A percentile compares a stretch with the other conserved stretches of the same genome.
phyloP scores from a whole-genome alignment of 2,888 invertebrate species.

The Pheosia gnoma region DNA sequence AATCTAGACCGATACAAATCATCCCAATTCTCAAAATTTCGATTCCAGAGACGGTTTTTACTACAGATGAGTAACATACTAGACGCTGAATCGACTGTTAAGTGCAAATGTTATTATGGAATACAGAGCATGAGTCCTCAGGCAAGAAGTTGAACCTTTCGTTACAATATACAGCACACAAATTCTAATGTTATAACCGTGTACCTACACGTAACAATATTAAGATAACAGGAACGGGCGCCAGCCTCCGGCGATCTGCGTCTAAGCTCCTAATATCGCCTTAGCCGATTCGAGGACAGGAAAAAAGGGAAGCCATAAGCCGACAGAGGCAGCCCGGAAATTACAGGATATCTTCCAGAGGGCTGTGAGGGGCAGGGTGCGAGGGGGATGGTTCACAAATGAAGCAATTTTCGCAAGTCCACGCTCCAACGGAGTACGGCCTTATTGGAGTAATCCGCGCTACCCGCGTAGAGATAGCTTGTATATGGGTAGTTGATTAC shows the following conservation, averaged over 20 bases:
- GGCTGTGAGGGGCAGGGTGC: background rate
- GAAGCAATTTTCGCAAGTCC: conserved; percentile 40
- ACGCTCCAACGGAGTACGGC: conserved; percentile 33
- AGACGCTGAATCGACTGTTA: too few relatives aligned
- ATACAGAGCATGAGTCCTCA: too few relatives aligned
- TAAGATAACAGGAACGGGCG: conserved; percentile 36
- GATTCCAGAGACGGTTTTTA: too few relatives aligned
- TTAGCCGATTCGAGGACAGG: conserved; percentile 35
- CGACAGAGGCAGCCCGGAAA: conserved; percentile 41
- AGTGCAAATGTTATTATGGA: too few relatives aligned
- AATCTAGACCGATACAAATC: too few relatives aligned
- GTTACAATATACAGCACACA: too few relatives aligned
- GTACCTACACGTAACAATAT: conserved; percentile 24
- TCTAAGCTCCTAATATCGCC: conserved; percentile 43
- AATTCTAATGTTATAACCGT: background rate
- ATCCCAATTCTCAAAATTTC: too few relatives aligned
- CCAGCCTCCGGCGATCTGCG: conserved; percentile 29
- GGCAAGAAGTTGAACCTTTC: too few relatives aligned
- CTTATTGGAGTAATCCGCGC: conserved; percentile 37
- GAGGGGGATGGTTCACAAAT: conserved; percentile 30
- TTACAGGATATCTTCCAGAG: conserved; percentile 33
- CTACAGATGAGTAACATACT: too few relatives aligned
- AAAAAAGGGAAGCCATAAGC: conserved; percentile 38
- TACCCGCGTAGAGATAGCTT: conserved; percentile 24
- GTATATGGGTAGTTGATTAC: background rate